Evolutionary conservation across 2,888 invertebrate genomes (phyloP).

Genomic region (Amblyjoppa fuscipennis): DNA sequence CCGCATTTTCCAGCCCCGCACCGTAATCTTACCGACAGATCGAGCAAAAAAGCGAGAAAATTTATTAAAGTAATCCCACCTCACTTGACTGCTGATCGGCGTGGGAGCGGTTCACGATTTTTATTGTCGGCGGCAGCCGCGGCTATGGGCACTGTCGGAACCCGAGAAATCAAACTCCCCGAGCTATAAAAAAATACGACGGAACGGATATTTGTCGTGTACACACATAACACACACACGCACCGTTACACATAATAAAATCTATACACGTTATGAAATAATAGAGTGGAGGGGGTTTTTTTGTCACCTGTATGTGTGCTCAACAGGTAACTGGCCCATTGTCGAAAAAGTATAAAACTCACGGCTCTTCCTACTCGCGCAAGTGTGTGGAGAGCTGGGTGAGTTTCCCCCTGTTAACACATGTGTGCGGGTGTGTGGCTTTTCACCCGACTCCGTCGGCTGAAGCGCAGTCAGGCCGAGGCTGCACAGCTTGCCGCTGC

Average conservation of each 20-base stretch:
- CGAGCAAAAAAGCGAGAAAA: conserved; percentile 70
- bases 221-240: conserved; percentile 65
- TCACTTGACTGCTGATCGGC: conserved; percentile 84
- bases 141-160: conserved; percentile 30
- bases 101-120: conserved; percentile 82
- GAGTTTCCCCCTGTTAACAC: conserved; percentile 30
- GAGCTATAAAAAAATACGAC: conserved; percentile 82
- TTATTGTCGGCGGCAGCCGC: conserved; percentile 73
- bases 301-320: conserved; percentile 84
- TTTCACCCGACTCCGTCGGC: conserved; percentile 47
- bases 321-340: conserved; percentile 84
- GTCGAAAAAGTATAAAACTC: conserved; percentile 69
- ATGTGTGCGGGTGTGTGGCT: conserved; percentile 59
- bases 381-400: conserved; percentile 27
- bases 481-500: conserved; percentile 26
- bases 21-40: conserved; percentile 32
- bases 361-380: conserved; percentile 29
- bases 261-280: conserved; percentile 29
- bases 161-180: conserved; percentile 83
- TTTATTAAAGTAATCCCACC: conserved; percentile 83
- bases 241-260: conserved; percentile 75
- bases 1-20: conserved; percentile 29
- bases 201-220: conserved; percentile 76
- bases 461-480: conserved; percentile 35
- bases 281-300: conserved; percentile 66